Evolutionary conservation across 2,888 invertebrate species (phyloP).

Genomic region (Bombylius discolor): DNA sequence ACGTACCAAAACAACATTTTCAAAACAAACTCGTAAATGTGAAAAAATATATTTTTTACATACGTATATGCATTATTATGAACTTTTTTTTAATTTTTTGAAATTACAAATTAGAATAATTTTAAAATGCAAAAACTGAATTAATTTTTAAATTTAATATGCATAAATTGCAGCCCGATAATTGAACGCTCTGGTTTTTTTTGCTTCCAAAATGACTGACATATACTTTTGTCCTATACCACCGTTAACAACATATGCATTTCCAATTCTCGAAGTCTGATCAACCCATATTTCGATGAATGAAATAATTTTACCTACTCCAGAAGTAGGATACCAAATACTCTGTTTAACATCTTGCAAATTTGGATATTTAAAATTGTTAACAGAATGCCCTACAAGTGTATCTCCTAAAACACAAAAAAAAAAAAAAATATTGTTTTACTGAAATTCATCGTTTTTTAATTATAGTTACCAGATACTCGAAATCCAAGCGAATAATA

Average conservation of each 20-base stretch:
- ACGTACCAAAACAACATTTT: no score
- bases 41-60: no score
- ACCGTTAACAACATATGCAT: constrained; percentile 21
- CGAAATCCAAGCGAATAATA: constrained; percentile 2
- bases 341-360: constrained; percentile 23
- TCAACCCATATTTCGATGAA: constrained; percentile 26
- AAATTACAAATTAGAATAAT: no score
- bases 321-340: constrained; percentile 22
- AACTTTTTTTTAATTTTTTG: no score
- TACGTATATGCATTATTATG: no score
- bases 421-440: not conserved
- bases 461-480: not conserved
- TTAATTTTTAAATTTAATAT: constrained; percentile 18
- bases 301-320: constrained; percentile 20
- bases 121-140: no score
- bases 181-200: constrained; percentile 22
- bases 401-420: constrained; percentile 23
- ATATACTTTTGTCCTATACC: constrained; percentile 23
- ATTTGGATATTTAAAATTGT: constrained; percentile 22
- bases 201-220: constrained; percentile 23
- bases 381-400: constrained; percentile 21
- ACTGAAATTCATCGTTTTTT: not conserved
- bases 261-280: constrained; percentile 18
- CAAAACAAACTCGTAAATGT: no score
- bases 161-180: constrained; percentile 31